These are phyloP conservation scores for Cheilosia urbana DNA, from an alignment of 2,888 invertebrate genomes.

Conservation along the genomic window DNA sequence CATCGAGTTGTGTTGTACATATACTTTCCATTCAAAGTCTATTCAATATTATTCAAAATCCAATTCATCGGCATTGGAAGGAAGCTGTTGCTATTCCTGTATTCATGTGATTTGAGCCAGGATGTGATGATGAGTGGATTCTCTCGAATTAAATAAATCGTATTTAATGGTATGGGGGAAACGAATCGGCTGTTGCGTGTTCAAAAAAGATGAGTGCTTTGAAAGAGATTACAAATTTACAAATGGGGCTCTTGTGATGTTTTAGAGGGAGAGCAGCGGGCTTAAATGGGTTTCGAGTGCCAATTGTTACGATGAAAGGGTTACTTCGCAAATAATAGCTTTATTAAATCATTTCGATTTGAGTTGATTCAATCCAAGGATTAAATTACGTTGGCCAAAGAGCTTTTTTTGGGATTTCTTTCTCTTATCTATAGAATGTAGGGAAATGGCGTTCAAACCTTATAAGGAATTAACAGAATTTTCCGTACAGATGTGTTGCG, in stretches of 20 bases:
- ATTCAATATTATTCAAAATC: conserved; percentile 61
- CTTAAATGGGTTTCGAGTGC: conserved; percentile 47
- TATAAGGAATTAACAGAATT: neutral
- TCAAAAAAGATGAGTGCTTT: conserved; percentile 44
- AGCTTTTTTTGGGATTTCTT: neutral
- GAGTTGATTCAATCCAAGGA: conserved; percentile 1
- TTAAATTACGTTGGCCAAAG: conserved; percentile 1
- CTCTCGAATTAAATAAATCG: conserved; percentile 73
- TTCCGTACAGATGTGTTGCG: no score
- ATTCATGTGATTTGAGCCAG: conserved; percentile 39
- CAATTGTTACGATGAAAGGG: conserved; percentile 61
- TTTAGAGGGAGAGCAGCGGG: neutral
- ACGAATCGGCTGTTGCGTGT: conserved; percentile 1
- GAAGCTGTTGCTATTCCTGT: conserved; percentile 40
- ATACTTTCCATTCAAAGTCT: conserved; percentile 32
- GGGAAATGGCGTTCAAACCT: neutral
- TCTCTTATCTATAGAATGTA: neutral
- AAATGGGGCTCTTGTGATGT: conserved; percentile 17
- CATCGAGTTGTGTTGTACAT: conserved; percentile 20
- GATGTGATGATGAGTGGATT: conserved; percentile 65
- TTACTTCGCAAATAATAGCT: conserved; percentile 58
- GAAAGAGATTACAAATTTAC: conserved; percentile 37
- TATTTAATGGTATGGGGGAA: conserved; percentile 60
- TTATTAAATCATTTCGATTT: conserved; percentile 54
- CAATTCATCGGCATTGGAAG: conserved; percentile 52